These are phyloP conservation scores for Pteropus alecto DNA, from an alignment of 2,113 vertebrate genomes.

Conservation along the genomic window DNA sequence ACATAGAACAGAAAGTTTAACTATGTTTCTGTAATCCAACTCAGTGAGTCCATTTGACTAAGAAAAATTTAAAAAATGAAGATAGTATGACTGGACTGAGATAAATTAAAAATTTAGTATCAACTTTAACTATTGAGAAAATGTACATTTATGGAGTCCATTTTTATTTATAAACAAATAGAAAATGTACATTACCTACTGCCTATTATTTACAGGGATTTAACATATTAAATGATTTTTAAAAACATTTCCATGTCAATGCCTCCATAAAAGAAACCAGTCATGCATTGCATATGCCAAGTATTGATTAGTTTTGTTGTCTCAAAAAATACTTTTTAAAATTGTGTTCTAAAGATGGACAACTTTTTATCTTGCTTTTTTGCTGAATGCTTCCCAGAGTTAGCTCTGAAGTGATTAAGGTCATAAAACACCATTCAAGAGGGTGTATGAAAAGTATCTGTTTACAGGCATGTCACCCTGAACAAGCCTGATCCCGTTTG, in stretches of 20 bases:
- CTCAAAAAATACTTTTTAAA: conserved; percentile 1
- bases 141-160: background rate
- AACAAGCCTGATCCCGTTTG: too few species aligned
- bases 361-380: background rate
- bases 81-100: background rate
- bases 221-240: background rate
- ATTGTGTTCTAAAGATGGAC: background rate
- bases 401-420: background rate
- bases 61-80: background rate
- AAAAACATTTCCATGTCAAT: background rate
- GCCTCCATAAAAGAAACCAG: background rate
- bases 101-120: background rate
- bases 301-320: background rate
- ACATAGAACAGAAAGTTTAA: background rate
- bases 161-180: conserved; percentile 7
- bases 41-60: background rate
- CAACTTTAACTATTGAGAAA: background rate
- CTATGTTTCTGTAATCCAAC: background rate
- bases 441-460: background rate
- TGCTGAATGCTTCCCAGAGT: background rate
- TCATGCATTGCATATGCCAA: background rate
- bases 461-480: background rate
- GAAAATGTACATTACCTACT: background rate
- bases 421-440: background rate
- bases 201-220: background rate